phyloP scores from a whole-genome alignment of 2,113 vertebrate species.

The Holacanthus passer region DNA sequence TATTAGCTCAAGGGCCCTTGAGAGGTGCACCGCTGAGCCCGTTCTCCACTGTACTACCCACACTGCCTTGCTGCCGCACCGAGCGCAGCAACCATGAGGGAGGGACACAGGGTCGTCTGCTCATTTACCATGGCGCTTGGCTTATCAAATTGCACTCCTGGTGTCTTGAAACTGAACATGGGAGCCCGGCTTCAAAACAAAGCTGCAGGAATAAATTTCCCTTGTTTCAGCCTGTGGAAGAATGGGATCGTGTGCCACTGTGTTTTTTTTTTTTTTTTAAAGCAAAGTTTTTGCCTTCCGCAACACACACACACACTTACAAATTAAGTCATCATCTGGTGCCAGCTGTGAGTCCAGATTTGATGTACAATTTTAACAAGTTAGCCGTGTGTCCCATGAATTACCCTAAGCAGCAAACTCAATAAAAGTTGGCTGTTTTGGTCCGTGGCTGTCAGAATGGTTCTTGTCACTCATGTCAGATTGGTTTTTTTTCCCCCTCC shows the following conservation, averaged over 20 bases:
- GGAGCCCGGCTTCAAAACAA: conserved; percentile 62
- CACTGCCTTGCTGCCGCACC: conserved; percentile 68
- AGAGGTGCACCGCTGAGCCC: conserved; percentile 76
- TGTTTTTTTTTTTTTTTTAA: conserved; percentile 48
- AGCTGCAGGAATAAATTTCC: conserved; percentile 68
- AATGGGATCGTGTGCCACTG: conserved; percentile 23
- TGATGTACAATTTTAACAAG: conserved; percentile 80
- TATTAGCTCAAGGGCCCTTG: conserved; percentile 84
- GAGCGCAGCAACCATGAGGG: conserved; percentile 60
- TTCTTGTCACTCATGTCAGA: conserved; percentile 78
- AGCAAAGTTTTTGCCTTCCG: conserved; percentile 37
- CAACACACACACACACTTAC: conserved; percentile 43
- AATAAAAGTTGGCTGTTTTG: conserved; percentile 79
- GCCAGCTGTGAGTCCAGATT: conserved; percentile 77
- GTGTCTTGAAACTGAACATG: conserved; percentile 70
- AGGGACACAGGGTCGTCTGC: conserved; percentile 72
- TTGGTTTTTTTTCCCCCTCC: conserved; percentile 56
- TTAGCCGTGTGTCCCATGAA: conserved; percentile 63
- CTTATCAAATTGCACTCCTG: conserved; percentile 73
- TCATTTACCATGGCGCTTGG: conserved; percentile 73
- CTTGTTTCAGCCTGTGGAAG: conserved; percentile 52
- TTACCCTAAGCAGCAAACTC: conserved; percentile 74
- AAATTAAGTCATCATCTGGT: conserved; percentile 66
- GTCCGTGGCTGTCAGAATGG: conserved; percentile 73
- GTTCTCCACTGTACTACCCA: conserved; percentile 70